Percentiles rank a stretch among this genome's conserved stretches.
Conservation (phyloP, 2,797 vertebrate species). For the Acanthis flammea region DNA sequence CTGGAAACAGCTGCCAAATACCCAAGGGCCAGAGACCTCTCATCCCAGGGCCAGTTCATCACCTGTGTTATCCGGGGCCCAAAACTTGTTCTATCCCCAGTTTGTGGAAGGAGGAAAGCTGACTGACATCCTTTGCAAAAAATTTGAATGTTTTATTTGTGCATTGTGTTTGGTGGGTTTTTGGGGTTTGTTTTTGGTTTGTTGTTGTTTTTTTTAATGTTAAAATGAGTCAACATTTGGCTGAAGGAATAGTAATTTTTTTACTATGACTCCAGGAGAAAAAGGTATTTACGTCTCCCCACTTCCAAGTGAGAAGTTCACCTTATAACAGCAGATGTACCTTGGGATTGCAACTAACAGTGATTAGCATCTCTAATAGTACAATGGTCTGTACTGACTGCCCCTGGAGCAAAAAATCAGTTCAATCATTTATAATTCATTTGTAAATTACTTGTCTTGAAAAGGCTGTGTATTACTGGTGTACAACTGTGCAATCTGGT, state of each 20-base stretch:
- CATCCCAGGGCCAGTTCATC: not conserved
- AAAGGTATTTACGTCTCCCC: not conserved
- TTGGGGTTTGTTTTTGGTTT: not conserved
- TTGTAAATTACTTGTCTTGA: not conserved
- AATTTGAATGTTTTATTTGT: not conserved
- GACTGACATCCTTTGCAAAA: not conserved
- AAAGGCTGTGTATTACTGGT: not conserved
- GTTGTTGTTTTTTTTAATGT: not conserved
- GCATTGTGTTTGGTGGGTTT: not conserved
- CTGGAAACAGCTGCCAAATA: slow-evolving; percentile 30
- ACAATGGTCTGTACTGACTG: not conserved
- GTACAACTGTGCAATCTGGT: not conserved
- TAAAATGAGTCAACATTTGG: not conserved
- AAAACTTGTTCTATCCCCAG: not conserved
- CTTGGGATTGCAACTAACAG: not conserved
- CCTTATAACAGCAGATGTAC: not conserved
- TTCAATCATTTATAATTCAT: not conserved
- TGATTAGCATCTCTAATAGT: not conserved
- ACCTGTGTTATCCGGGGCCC: not conserved
- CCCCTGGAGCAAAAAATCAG: not conserved
- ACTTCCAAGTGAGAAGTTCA: not conserved
- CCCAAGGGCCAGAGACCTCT: not conserved
- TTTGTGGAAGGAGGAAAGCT: not conserved
- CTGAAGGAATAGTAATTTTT: not conserved
- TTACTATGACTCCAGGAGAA: not conserved